These are phyloP conservation scores for Agrochola lota DNA, from an alignment of 2,888 invertebrate genomes.

Conservation along the genomic window DNA sequence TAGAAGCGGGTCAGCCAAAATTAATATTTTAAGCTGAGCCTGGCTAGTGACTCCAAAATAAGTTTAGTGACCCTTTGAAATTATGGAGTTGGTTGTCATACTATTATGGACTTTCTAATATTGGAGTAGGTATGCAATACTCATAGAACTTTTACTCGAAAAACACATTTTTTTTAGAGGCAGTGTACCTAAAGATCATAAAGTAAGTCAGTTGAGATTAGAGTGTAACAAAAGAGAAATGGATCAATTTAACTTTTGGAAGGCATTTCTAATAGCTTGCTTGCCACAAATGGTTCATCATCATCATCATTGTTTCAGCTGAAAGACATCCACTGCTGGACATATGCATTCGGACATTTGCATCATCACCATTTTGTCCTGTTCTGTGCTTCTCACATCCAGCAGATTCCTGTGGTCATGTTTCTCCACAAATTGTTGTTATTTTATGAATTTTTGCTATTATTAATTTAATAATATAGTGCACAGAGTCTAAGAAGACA, in stretches of 20 bases:
- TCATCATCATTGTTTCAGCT: background rate
- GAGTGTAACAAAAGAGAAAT: too few species aligned
- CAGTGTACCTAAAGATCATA: background rate
- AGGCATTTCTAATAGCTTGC: background rate
- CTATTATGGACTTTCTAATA: constrained; percentile 18
- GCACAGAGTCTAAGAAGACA: background rate
- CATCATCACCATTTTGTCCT: background rate
- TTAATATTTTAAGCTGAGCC: background rate
- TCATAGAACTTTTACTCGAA: background rate
- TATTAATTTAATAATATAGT: background rate
- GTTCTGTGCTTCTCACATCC: background rate
- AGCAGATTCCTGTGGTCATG: background rate
- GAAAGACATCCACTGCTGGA: background rate
- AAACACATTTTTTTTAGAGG: background rate
- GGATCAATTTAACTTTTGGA: background rate
- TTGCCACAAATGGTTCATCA: background rate
- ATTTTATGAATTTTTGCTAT: background rate
- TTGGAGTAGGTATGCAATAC: background rate
- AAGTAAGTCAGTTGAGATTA: background rate
- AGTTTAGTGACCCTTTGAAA: constrained; percentile 32
- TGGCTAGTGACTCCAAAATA: constrained; percentile 18
- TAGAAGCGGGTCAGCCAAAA: background rate
- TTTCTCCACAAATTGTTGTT: background rate
- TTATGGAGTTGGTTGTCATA: constrained; percentile 2
- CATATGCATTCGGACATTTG: too few species aligned